phyloP scores from a whole-genome alignment of 2,888 invertebrate genomes.

The Dioctria rufipes region DNA sequence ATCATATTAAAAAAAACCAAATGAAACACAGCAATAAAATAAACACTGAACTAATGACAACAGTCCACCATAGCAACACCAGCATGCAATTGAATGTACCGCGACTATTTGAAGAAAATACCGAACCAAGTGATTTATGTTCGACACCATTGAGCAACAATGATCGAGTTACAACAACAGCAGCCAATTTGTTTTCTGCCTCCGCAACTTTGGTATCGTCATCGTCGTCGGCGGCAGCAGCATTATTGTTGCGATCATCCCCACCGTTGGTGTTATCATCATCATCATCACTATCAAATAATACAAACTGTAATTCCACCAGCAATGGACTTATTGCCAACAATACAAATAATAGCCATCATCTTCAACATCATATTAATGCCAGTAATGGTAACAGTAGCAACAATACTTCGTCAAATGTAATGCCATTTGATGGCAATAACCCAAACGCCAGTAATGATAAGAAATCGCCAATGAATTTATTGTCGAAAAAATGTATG shows the following conservation, averaged over 20 bases:
- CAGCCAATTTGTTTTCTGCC: constrained; percentile 15
- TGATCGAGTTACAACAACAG: constrained; percentile 47
- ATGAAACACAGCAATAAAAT: constrained; percentile 10
- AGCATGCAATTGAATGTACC: constrained; percentile 9
- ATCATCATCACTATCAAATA: background rate
- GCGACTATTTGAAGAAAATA: constrained; percentile 20
- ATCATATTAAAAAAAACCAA: constrained; percentile 10
- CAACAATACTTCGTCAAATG: constrained; percentile 18
- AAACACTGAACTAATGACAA: constrained; percentile 4
- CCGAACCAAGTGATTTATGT: constrained; percentile 54
- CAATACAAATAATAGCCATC: constrained; percentile 47
- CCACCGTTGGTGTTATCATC: no score
- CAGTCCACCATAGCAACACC: background rate
- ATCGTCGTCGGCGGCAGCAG: background rate
- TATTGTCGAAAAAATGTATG: constrained; percentile 53
- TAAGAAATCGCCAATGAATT: constrained; percentile 54
- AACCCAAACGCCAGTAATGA: constrained; percentile 32
- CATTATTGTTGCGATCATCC: no score
- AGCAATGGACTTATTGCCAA: constrained; percentile 48
- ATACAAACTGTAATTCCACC: constrained; percentile 40
- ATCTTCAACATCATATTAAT: constrained; percentile 44
- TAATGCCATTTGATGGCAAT: constrained; percentile 8
- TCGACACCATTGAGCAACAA: constrained; percentile 37
- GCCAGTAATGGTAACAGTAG: constrained; percentile 47
- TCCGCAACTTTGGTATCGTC: constrained; percentile 9